phyloP scores from a whole-genome alignment of 2,113 vertebrate genomes.

The Calyptomena viridis region DNA sequence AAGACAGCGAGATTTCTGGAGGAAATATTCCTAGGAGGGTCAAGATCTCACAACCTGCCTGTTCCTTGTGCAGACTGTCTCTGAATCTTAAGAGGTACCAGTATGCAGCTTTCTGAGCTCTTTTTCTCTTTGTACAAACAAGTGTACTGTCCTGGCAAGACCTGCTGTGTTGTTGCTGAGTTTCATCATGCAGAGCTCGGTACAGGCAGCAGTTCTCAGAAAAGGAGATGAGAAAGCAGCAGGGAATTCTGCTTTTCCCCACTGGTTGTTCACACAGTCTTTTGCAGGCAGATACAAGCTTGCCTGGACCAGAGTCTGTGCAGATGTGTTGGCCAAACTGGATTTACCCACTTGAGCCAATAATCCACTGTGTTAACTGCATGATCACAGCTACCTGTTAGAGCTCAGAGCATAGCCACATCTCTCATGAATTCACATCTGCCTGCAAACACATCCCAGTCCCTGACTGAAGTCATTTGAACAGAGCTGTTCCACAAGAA shows the following conservation, averaged over 20 bases:
- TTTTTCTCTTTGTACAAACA: neutral
- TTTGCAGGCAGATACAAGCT: neutral
- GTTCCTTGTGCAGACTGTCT: neutral
- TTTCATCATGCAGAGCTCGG: rapidly evolving
- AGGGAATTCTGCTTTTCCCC: neutral
- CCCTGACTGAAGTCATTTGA: neutral
- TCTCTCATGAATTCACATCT: neutral
- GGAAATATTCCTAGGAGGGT: neutral
- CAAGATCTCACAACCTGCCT: neutral
- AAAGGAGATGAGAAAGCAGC: neutral
- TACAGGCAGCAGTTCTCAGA: neutral
- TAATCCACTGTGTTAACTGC: neutral
- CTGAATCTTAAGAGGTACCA: neutral
- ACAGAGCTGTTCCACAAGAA: neutral
- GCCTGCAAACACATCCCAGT: neutral
- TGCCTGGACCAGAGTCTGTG: neutral
- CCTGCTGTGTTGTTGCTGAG: neutral
- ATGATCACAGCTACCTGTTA: neutral
- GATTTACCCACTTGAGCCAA: neutral
- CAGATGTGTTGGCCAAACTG: neutral
- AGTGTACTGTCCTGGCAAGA: neutral
- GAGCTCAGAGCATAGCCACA: neutral
- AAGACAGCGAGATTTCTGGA: neutral
- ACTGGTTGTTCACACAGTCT: neutral
- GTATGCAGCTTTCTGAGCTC: neutral